Percentiles rank a stretch among this genome's conserved stretches.
phyloP scores from a whole-genome alignment of 1,140 invertebrate species.

The Sycophila sp. region DNA sequence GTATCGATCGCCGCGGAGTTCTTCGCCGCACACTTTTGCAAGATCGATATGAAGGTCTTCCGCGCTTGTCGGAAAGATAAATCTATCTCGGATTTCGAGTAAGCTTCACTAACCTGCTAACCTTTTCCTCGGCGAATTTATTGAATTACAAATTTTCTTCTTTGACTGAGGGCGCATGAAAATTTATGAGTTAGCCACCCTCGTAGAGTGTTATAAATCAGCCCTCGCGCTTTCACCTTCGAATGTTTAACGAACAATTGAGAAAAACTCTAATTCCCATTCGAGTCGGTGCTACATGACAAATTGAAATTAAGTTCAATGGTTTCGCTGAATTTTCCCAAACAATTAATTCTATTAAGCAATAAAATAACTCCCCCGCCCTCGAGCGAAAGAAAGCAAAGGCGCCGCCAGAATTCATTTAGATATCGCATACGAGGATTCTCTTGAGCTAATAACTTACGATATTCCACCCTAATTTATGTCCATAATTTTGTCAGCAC shows the following conservation, averaged over 20 bases:
- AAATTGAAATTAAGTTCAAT: too few relatives aligned
- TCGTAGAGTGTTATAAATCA: too few relatives aligned
- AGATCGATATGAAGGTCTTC: background rate
- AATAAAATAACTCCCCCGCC: background rate
- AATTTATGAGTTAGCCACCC: background rate
- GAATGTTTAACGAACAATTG: too few relatives aligned
- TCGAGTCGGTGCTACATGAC: too few relatives aligned
- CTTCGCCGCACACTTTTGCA: too few relatives aligned
- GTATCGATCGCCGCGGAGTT: too few relatives aligned
- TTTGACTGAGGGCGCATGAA: background rate
- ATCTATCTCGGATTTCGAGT: background rate
- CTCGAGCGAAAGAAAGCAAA: background rate
- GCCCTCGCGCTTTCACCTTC: too few relatives aligned
- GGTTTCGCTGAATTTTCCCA: too few relatives aligned
- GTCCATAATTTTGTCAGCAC: conserved; percentile 9
- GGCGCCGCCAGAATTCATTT: conserved; percentile 1
- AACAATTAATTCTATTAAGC: background rate
- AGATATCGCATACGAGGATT: conserved; percentile 7
- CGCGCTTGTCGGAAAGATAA: background rate
- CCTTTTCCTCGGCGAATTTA: background rate
- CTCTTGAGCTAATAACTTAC: conserved; percentile 28
- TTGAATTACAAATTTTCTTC: background rate
- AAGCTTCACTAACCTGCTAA: conserved; percentile 22
- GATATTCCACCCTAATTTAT: conserved; percentile 33
- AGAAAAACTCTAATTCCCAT: too few relatives aligned